Base-by-base conservation (phyloP, 30 jellyfish, hydroid and myxozoan species). In the Nemopilema nomurai region DNA sequence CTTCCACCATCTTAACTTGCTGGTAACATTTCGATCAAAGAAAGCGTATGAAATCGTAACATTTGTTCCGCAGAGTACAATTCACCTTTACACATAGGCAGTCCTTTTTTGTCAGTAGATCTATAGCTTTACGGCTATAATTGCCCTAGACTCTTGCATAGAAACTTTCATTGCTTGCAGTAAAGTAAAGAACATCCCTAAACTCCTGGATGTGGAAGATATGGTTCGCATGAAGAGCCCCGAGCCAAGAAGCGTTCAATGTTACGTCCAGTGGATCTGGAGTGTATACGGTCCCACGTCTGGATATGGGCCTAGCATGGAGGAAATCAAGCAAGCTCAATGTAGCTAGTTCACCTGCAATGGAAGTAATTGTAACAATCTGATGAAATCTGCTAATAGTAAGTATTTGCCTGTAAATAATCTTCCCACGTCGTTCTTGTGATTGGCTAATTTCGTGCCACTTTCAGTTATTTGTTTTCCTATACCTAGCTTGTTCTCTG, bases 271-370 rank as follows among this genome's bases (percentile, higher is more conserved):
- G 76, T 93, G 97, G 98, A 78, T 93, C 21, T 88, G 97, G 97
- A 88, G 98, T 78, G 97, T 93, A 4, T 88, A 93, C 81, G 98
- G 98, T 22, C 98, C 98, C 1, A 89, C 96, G 8, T 93, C 98
- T 21, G 98, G 98, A 41, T 92, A 92, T 52, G 97, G 97, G 23
- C 97, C 97, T n/a, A 88, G 90, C 62, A 94, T 88, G 71, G 94
- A 89, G 62, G 98, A 93, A 71, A 89, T 80, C 49, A 81, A 81
- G 72, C 52, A 81, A 27, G 92, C 92, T 57, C 89, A 79, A 33
- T 29, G 49, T 0, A 49, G 57, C 13, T 41, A 41, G 57, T 41
- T 6, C 57, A 41, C 13, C 13, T 13, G 13, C 6, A 41, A 41
- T 41, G 57, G 6, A 41, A 41, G 13, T 3, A 41, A 41, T 41